Evolutionary conservation across 92 coral and sea anemone genomes (phyloP).

Genomic region (Epizoanthus fatuus): DNA sequence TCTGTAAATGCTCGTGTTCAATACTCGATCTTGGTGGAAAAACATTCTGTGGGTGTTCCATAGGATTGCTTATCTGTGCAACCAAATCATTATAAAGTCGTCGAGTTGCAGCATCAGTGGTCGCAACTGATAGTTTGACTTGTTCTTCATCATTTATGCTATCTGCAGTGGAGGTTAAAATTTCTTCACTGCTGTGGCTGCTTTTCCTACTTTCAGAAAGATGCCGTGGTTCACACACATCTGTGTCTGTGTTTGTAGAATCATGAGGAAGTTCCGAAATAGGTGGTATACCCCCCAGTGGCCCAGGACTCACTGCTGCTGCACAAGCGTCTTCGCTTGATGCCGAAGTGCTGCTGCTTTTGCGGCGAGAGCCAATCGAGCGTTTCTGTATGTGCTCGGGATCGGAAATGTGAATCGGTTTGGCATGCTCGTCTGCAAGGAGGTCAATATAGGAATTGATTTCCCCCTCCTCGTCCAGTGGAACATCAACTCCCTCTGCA

Average conservation of each 20-base stretch:
- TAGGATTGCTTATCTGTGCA: constrained; percentile 70
- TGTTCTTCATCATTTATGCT: not conserved
- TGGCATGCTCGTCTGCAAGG: constrained; percentile 64
- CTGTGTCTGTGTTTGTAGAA: not conserved
- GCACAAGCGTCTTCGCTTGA: constrained; percentile 26
- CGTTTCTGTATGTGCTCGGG: constrained; percentile 58
- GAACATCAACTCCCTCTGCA: not conserved
- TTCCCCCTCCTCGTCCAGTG: not conserved
- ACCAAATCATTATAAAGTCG: constrained; percentile 68
- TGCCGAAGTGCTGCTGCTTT: not conserved
- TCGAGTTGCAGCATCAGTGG: constrained; percentile 44
- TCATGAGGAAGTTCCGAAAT: not conserved
- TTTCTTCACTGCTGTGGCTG: constrained; percentile 1
- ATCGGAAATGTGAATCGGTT: constrained; percentile 87
- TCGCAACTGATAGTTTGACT: not conserved
- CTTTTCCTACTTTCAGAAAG: not conserved
- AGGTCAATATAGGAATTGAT: constrained; percentile 78
- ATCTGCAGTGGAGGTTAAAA: not conserved
- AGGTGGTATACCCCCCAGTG: not conserved
- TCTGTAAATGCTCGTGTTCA: constrained; percentile 8
- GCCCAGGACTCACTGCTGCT: not conserved
- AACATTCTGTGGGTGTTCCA: constrained; percentile 50
- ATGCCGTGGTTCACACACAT: not conserved
- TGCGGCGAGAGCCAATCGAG: constrained; percentile 13
- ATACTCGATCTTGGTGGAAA: constrained; percentile 48